A percentile compares a stretch with the other conserved stretches of the same genome.
These are phyloP conservation scores for Stenolophus ochropezus DNA, from an alignment of 2,888 invertebrate species.

Conservation along the genomic window DNA sequence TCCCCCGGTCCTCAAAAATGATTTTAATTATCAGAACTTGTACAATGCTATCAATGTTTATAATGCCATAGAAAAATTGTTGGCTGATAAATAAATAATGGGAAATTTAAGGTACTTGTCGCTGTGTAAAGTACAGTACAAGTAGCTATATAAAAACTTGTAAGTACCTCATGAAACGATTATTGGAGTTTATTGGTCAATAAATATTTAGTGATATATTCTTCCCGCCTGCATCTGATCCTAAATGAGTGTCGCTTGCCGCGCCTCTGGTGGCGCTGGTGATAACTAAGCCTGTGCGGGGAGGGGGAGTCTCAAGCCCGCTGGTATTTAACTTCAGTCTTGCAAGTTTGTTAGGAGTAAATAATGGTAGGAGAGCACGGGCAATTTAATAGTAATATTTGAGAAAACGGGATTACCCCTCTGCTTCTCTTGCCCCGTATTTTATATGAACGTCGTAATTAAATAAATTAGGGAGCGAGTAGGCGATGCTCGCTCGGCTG, in stretches of 20 bases:
- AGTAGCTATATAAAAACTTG: neutral
- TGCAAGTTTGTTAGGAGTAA: conserved; percentile 65
- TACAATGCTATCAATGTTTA: too few species aligned
- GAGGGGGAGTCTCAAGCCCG: neutral
- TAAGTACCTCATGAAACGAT: conserved; percentile 8
- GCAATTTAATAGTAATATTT: conserved; percentile 63
- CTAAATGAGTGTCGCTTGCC: neutral
- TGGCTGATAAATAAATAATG: neutral
- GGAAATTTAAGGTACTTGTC: neutral
- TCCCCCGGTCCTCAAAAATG: too few species aligned
- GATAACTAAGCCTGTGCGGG: conserved; percentile 6
- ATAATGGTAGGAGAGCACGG: conserved; percentile 64
- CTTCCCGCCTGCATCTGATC: neutral
- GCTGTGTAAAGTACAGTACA: neutral
- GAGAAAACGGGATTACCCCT: conserved; percentile 54
- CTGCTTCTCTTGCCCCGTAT: conserved; percentile 20
- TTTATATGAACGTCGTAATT: conserved; percentile 57
- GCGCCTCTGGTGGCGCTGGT: conserved; percentile 4
- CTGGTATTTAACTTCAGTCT: conserved; percentile 66
- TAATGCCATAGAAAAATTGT: too few species aligned
- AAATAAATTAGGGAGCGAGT: conserved; percentile 48
- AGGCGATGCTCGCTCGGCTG: neutral
- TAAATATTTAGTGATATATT: conserved; percentile 8
- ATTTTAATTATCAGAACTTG: too few species aligned
- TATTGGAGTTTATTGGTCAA: conserved; percentile 27